These are phyloP conservation scores for Cynocephalus volans DNA, from an alignment of 2,113 vertebrate species.

Conservation along the genomic window DNA sequence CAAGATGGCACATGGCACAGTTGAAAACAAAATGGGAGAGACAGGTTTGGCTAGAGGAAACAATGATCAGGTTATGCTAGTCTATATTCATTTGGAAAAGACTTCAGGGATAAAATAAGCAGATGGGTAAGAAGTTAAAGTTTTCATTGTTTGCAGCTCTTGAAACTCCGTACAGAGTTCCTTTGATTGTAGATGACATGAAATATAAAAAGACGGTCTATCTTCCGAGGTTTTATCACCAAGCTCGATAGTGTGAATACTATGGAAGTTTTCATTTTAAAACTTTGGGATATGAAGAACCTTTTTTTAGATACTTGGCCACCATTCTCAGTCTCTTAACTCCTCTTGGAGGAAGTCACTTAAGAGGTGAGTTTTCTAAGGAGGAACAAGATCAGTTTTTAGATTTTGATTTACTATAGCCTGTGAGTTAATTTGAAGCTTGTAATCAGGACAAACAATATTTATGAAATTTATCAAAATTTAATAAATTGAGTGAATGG, in stretches of 20 bases:
- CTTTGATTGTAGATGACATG: neutral
- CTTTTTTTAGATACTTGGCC: neutral
- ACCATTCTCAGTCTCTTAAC: neutral
- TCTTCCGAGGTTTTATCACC: neutral
- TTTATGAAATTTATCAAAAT: conserved; percentile 49
- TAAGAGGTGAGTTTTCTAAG: conserved; percentile 3
- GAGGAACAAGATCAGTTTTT: neutral
- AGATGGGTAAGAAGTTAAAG: neutral
- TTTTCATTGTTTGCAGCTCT: conserved; percentile 37
- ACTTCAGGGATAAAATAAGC: neutral
- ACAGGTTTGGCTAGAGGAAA: neutral
- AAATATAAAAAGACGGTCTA: neutral
- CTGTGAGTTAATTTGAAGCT: neutral
- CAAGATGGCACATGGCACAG: neutral
- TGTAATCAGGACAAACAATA: neutral
- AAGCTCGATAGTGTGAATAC: neutral
- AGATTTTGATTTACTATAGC: conserved; percentile 26
- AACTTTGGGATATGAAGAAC: neutral
- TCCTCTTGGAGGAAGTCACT: neutral
- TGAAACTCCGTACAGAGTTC: neutral
- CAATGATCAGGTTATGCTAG: neutral
- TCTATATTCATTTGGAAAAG: neutral
- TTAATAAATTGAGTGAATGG: neutral
- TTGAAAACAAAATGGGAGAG: conserved; percentile 46
- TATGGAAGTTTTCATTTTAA: conserved; percentile 13